Percentiles rank a stretch among this genome's conserved stretches.
These are phyloP conservation scores for Atrina japonica DNA, from an alignment of 2,888 invertebrate genomes.

Conservation along the genomic window DNA sequence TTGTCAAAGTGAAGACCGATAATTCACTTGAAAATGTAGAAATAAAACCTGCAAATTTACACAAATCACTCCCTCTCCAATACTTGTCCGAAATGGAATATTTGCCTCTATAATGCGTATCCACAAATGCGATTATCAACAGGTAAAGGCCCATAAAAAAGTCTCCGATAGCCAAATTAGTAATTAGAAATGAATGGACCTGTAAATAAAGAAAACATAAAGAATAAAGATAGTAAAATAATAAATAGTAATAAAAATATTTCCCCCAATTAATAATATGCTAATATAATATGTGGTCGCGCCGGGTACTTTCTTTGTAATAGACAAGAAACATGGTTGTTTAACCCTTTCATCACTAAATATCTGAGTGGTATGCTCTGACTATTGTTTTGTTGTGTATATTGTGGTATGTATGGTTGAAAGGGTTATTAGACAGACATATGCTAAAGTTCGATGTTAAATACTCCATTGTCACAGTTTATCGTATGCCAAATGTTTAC, in stretches of 20 bases:
- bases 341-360: no score
- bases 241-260: neutral
- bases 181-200: conserved; percentile 81
- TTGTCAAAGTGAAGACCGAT: conserved; percentile 80
- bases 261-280: no score
- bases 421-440: no score
- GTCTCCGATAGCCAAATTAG: conserved; percentile 77
- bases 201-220: conserved; percentile 43
- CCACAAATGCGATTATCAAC: conserved; percentile 77
- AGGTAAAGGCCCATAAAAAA: conserved; percentile 79
- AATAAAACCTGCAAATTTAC: conserved; percentile 77
- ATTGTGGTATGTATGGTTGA: no score
- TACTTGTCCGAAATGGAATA: conserved; percentile 77
- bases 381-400: no score
- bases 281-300: no score
- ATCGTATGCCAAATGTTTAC: no score
- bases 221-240: conserved; percentile 1
- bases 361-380: no score
- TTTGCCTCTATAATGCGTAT: conserved; percentile 80
- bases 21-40: conserved; percentile 81
- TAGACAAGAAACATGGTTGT: no score
- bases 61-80: conserved; percentile 75
- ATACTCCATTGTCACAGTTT: no score
- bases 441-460: no score
- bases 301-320: no score